A percentile compares a stretch with the other conserved stretches of the same genome.
Evolutionary conservation across 2,888 invertebrate species (phyloP).

Genomic region (Caenorhabditis sulstoni): DNA sequence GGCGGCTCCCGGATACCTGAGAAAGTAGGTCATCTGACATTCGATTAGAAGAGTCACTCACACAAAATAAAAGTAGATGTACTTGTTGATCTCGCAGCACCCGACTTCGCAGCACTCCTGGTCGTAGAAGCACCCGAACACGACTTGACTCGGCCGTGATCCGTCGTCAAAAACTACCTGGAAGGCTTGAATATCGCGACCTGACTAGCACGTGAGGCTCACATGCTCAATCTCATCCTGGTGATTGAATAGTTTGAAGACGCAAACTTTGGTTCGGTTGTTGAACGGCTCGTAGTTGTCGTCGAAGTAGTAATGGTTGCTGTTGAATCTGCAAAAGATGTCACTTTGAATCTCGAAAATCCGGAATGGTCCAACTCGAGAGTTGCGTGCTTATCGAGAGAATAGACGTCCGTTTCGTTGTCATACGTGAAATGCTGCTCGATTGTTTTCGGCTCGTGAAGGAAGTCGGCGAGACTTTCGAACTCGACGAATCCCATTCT

Average conservation of each 20-base stretch:
- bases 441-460: constrained; percentile 10
- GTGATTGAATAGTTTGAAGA: constrained; percentile 6
- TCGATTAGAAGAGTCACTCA: constrained; percentile 4
- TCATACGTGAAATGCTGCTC: constrained; percentile 4
- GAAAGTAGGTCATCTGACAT: no score
- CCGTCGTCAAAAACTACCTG: constrained; percentile 29
- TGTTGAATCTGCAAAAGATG: constrained; percentile 6
- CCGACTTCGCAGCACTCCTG: constrained; percentile 38
- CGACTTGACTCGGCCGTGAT: constrained; percentile 20
- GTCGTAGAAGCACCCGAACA: constrained; percentile 23
- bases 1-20: neutral
- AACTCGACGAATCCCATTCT: constrained; percentile 24
- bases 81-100: constrained; percentile 33
- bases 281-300: constrained; percentile 24
- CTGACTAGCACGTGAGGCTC: neutral
- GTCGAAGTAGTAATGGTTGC: constrained; percentile 25
- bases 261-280: constrained; percentile 30
- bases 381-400: neutral
- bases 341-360: no score
- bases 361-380: neutral
- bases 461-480: neutral
- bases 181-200: neutral
- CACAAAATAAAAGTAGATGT: constrained; percentile 28
- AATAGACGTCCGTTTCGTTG: constrained; percentile 13
- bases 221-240: constrained; percentile 28